These are phyloP conservation scores for Lophura nycthemera DNA, from an alignment of 2,113 vertebrate genomes.

Conservation along the genomic window DNA sequence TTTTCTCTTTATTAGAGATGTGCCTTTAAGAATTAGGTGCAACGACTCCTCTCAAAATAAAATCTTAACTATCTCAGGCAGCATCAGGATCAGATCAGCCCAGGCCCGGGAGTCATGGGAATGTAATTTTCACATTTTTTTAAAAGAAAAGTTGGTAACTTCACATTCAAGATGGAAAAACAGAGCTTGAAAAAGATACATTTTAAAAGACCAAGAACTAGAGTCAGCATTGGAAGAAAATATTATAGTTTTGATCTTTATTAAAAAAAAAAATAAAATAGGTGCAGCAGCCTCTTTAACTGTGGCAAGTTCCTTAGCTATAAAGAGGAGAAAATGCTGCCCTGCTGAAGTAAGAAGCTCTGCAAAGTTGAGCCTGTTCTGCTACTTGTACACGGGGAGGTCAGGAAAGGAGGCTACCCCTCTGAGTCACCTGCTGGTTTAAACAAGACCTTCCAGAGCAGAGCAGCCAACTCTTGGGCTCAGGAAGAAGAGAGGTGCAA, in stretches of 20 bases:
- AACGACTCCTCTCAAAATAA: not conserved
- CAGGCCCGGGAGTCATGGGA: not conserved
- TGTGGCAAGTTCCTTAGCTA: not conserved
- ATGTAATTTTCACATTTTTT: not conserved
- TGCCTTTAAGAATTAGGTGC: not conserved
- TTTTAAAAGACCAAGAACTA: not conserved
- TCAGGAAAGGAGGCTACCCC: not conserved
- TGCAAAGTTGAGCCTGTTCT: not conserved
- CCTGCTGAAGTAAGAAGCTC: not conserved
- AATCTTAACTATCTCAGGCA: not conserved
- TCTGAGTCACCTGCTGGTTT: not conserved
- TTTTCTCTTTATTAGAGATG: not conserved
- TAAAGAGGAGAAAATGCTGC: not conserved
- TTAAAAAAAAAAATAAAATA: not conserved
- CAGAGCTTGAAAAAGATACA: not conserved
- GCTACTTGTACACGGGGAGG: not conserved
- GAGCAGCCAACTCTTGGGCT: not conserved
- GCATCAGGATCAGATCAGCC: not conserved
- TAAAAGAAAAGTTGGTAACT: slow-evolving; percentile 1
- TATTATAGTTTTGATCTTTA: not conserved
- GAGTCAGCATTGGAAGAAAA: not conserved
- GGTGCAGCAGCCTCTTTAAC: not conserved
- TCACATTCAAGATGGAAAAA: not conserved
- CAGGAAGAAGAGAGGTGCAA: not conserved
- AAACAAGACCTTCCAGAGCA: not conserved